Evolutionary conservation across 1,140 invertebrate genomes (phyloP), one percentile per base, ranked within the genome.

Genomic region (Drosophila punjabiensis): DNA sequence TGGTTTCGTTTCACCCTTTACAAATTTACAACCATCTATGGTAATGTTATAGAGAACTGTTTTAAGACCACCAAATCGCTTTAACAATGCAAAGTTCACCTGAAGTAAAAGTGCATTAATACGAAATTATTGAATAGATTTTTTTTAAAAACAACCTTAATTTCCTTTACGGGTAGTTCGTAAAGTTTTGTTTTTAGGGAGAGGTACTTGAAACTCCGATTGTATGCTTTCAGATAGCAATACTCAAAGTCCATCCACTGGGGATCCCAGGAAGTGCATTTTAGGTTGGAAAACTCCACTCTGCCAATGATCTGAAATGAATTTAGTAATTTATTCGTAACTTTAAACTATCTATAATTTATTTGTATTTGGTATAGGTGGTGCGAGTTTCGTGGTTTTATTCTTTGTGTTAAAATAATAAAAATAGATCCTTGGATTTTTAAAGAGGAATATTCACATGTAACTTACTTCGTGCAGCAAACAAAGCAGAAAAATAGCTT

Each of bases 171-270:
- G 4, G 48, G 62, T 28, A 39, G 10, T 18, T 64, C 18, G 20
- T 37, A 64, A 24, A 53, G 16, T 4, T 39, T 64, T 1, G 50
- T 13, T 16, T 55, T 64, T 5, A 64, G 33, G 9, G 62, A 55
- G 4, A 64, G 30, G 24, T 55, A 64, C 2, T 32, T 64, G 11
- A 52, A 64, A 8, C 8, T 64, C 3, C 62, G 24, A 16, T 64
- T 64, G 2, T 32, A 33, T n/a, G 62, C 50, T 20, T 64, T 64
- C 5, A 64, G n/a, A 16, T 55, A 28, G 33, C 62, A 64, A 32
- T 64, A 64, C 13, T 64, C 62, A 3, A 64, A 56, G 13, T 16
- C 60, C 41, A 50, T 24, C 35, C 39, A 71, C 55, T 71, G 35
- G 32, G 16, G 39, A 50, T 45, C 45, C 58, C 41, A 30, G 3